Conservation (phyloP, 2,113 vertebrate species). For the Salvator merianae region DNA sequence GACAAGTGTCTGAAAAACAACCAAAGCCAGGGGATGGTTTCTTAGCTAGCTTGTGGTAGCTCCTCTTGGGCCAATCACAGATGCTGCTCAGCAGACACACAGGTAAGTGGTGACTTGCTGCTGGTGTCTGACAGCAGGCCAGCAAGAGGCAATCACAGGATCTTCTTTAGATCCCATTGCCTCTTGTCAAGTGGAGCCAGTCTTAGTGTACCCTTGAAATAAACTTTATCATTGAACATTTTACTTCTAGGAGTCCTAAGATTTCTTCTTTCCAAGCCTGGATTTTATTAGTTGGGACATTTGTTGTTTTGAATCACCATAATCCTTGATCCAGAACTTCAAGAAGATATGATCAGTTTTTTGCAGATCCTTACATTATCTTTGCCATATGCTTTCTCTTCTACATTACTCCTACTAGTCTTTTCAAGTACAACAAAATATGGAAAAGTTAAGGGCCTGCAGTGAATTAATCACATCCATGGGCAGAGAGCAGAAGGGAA, state of each 20-base stretch:
- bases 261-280: too few relatives aligned
- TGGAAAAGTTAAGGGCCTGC: not conserved
- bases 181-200: too few relatives aligned
- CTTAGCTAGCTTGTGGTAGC: too few relatives aligned
- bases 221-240: not conserved
- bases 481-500: constrained; percentile 11
- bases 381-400: not conserved
- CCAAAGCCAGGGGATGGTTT: too few relatives aligned
- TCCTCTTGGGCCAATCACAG: too few relatives aligned
- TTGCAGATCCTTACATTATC: not conserved
- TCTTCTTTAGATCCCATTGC: too few relatives aligned
- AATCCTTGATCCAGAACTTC: not conserved
- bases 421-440: not conserved
- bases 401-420: constrained; percentile 4
- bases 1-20: too few relatives aligned
- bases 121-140: too few relatives aligned
- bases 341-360: not conserved
- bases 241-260: not conserved
- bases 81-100: too few relatives aligned
- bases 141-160: too few relatives aligned
- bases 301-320: not conserved
- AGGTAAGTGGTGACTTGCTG: too few relatives aligned
- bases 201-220: not conserved
- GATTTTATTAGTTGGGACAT: too few relatives aligned
- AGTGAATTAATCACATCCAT: not conserved